These are phyloP conservation scores for Loripinus fragilis DNA, from an alignment of 2,888 invertebrate genomes.

Conservation along the genomic window DNA sequence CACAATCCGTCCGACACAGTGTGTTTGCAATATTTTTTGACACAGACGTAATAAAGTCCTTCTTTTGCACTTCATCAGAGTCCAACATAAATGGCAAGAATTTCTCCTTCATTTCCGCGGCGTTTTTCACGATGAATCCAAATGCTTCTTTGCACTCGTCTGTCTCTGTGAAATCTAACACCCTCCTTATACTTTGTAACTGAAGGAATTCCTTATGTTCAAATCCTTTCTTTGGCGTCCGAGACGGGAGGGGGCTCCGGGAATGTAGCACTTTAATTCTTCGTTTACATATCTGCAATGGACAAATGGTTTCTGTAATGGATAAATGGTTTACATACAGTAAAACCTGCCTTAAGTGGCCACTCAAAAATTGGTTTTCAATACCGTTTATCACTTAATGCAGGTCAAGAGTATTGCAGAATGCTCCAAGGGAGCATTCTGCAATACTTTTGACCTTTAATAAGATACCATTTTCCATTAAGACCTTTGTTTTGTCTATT, in stretches of 20 bases:
- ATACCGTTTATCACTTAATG: too few relatives aligned
- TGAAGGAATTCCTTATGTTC: slow-evolving; percentile 96
- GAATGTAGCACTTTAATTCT: slow-evolving; percentile 76
- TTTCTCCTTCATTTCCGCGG: slow-evolving; percentile 93
- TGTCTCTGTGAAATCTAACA: slow-evolving; percentile 94
- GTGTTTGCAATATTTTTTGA: slow-evolving; percentile 96
- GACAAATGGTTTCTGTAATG: too few relatives aligned
- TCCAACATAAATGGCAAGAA: slow-evolving; percentile 93
- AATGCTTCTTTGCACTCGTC: slow-evolving; percentile 96
- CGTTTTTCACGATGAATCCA: slow-evolving; percentile 94
- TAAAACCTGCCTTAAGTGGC: too few relatives aligned
- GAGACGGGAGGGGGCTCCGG: slow-evolving; percentile 87
- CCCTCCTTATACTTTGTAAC: slow-evolving; percentile 93
- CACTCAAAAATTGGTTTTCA: too few relatives aligned
- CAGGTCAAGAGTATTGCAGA: too few relatives aligned
- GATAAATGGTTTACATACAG: too few relatives aligned
- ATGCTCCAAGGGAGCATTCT: too few relatives aligned
- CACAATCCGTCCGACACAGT: slow-evolving; percentile 95
- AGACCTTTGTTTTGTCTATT: too few relatives aligned
- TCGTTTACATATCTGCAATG: slow-evolving; percentile 86
- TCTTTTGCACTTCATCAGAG: slow-evolving; percentile 87
- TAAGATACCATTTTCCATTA: too few relatives aligned
- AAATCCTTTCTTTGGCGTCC: slow-evolving; percentile 88
- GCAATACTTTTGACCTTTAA: too few relatives aligned
- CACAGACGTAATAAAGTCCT: slow-evolving; percentile 90